Evolutionary conservation across 1,140 invertebrate species (phyloP).

Genomic region (Leptinotarsa undecemlineata): DNA sequence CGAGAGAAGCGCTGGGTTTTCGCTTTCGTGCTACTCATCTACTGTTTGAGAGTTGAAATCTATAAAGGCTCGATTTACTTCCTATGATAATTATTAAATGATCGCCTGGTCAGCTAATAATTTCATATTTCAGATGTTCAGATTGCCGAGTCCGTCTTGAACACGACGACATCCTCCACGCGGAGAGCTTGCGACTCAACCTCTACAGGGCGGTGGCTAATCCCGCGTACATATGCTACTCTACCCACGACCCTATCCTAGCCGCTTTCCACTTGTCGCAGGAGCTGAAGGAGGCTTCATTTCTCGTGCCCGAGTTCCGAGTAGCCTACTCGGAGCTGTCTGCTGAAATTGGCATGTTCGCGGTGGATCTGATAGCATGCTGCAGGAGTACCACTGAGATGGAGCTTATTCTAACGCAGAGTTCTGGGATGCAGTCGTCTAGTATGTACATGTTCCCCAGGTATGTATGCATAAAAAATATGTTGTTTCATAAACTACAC

Average conservation of each 20-base stretch:
- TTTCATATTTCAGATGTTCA: conserved; percentile 52
- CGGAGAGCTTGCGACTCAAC: conserved; percentile 60
- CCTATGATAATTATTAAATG: too few relatives aligned
- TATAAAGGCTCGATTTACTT: too few relatives aligned
- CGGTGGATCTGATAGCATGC: conserved; percentile 64
- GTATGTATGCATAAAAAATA: conserved; percentile 29
- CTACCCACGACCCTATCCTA: conserved; percentile 67
- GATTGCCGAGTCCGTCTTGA: conserved; percentile 59
- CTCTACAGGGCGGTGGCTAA: conserved; percentile 65
- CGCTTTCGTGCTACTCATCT: too few relatives aligned
- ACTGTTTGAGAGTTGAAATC: too few relatives aligned
- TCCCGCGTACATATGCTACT: conserved; percentile 69
- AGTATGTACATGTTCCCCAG: conserved; percentile 33
- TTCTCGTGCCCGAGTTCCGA: conserved; percentile 62
- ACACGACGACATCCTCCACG: conserved; percentile 56
- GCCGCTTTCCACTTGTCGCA: conserved; percentile 64
- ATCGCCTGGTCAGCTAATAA: too few relatives aligned
- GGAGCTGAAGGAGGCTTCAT: conserved; percentile 59
- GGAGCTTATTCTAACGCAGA: conserved; percentile 65
- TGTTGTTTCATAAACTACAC: too few relatives aligned
- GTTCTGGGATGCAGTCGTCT: conserved; percentile 50
- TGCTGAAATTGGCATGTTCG: conserved; percentile 63
- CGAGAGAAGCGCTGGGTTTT: too few relatives aligned
- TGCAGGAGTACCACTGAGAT: conserved; percentile 71
- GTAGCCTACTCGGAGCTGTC: conserved; percentile 62